Evolutionary conservation across 2,113 vertebrate species (phyloP), one percentile per base, ranked within the genome.

Genomic region (Archocentrus centrarchus): DNA sequence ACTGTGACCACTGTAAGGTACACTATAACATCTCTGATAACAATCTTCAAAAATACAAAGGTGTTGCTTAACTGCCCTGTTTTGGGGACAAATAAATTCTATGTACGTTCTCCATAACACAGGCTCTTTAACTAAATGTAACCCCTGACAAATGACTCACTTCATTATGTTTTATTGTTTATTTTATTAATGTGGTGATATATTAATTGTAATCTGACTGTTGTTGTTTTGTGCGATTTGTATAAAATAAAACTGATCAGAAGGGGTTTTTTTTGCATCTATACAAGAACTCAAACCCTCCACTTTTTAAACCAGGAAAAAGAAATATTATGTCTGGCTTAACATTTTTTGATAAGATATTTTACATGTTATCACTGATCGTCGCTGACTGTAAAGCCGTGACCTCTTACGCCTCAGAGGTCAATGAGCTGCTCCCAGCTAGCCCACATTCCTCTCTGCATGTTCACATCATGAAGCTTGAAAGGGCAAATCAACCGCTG

Each of bases 371-470:
- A 10, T 61, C 6, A 60, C 1, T 66, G 37, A 64, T 35, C 8
- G 7, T 20, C 2, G 3, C 20, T 55, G 57, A 35, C 15, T 77
- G 75, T 22, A 32, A 77, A 73, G 44, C 44, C 22, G 14, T 82
- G 57, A 81, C 35, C 83, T 37, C 3, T 55, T 30, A 15, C 61
- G 22, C 39, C 22, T 22, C 75, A 76, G n/a, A 81, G 80, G 86
- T 88, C 86, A 68, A 24, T 76, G 75, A 61, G 44, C 79, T 80
- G 59, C 64, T 10, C 70, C 10, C 8, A 10, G 63, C 73, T 2
- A 14, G 44, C 53, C 68, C 61, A 84, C 87, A 85, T 87, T 81
- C 83, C 47, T 88, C 20, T 60, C 76, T 30, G 32, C 61, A 41
- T 66, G 39, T 57, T 83, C 47, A 60, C 30, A 17, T 55, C 79